Evolutionary conservation across 2,113 vertebrate species (phyloP).

Genomic region (Thinocorus orbignyianus): DNA sequence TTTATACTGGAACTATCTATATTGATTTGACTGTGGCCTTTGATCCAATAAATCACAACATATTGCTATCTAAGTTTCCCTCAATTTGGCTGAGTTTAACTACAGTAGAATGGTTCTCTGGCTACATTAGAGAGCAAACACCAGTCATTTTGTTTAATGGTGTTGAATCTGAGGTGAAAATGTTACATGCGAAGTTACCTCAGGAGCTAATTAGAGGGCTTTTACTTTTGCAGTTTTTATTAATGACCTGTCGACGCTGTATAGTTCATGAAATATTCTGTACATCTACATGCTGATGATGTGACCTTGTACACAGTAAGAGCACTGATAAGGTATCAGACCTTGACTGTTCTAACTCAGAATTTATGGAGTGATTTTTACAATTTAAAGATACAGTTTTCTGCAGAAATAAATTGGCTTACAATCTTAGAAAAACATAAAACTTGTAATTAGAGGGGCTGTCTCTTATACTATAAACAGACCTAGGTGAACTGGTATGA

Average conservation of each 20-base stretch:
- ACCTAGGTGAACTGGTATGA: neutral
- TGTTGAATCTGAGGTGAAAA: conserved; percentile 80
- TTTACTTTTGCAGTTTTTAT: conserved; percentile 77
- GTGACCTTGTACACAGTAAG: conserved; percentile 71
- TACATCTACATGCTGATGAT: conserved; percentile 65
- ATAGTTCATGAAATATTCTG: conserved; percentile 74
- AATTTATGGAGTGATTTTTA: conserved; percentile 63
- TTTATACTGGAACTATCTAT: conserved; percentile 66
- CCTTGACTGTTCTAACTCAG: conserved; percentile 64
- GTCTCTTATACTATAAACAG: neutral
- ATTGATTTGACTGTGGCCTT: conserved; percentile 77
- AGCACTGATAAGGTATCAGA: conserved; percentile 58
- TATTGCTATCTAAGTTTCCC: conserved; percentile 69
- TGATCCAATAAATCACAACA: conserved; percentile 74
- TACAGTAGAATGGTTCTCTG: conserved; percentile 59
- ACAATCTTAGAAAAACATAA: neutral
- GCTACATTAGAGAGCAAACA: conserved; percentile 73
- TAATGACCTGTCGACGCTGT: conserved; percentile 73
- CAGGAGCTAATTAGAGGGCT: conserved; percentile 79
- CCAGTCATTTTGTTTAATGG: conserved; percentile 80
- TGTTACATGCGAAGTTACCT: conserved; percentile 77
- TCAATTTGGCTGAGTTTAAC: conserved; percentile 75
- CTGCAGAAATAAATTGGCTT: conserved; percentile 40
- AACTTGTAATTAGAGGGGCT: neutral
- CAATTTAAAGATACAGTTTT: conserved; percentile 52